These are phyloP conservation scores for Trochalopteron elliotii DNA, from an alignment of 2,113 vertebrate species.

Conservation along the genomic window DNA sequence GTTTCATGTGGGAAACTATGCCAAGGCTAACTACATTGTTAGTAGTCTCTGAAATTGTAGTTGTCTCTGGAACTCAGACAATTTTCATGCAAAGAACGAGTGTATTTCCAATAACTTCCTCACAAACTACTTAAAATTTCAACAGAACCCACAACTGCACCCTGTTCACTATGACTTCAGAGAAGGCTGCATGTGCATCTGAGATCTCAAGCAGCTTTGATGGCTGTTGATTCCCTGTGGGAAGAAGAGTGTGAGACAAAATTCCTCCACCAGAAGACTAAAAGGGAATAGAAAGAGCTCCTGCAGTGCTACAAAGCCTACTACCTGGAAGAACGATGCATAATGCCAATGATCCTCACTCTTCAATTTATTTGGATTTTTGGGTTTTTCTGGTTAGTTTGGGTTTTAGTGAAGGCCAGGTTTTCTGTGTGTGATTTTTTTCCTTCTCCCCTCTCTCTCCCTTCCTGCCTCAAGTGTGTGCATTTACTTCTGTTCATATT, in stretches of 20 bases:
- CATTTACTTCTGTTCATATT: not conserved
- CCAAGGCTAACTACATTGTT: not conserved
- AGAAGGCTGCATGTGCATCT: not conserved
- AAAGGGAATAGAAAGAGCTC: not conserved
- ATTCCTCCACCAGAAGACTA: not conserved
- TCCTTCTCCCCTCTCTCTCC: no score
- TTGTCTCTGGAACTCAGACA: not conserved
- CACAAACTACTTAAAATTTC: not conserved
- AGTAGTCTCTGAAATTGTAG: not conserved
- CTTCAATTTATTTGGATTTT: not conserved
- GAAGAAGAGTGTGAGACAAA: not conserved
- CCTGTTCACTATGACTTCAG: not conserved
- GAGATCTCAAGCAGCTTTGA: not conserved
- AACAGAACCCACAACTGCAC: not conserved
- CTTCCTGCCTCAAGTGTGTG: rapidly evolving
- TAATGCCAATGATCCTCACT: not conserved
- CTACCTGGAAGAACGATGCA: not conserved
- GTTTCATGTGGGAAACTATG: not conserved
- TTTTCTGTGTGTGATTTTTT: not conserved
- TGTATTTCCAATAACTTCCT: not conserved
- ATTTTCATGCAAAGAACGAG: not conserved
- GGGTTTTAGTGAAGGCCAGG: not conserved
- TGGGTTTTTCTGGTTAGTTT: not conserved
- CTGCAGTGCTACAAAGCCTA: not conserved
- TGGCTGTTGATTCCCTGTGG: not conserved